Evolutionary conservation across 2,113 vertebrate genomes (phyloP).

Genomic region (Rhabdornis inornatus): DNA sequence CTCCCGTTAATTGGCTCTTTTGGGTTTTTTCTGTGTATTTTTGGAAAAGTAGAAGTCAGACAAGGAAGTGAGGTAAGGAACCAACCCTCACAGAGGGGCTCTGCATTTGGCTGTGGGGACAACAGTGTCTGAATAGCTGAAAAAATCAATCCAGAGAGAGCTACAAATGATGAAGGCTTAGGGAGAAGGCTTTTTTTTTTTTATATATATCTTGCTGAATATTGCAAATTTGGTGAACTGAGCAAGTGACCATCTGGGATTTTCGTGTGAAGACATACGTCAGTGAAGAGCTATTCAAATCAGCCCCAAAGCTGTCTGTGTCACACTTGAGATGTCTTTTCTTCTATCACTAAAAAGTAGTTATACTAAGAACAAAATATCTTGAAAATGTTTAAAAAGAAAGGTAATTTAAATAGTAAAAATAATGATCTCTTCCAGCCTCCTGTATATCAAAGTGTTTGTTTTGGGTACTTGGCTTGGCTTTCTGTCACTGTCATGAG

Average conservation of each 20-base stretch:
- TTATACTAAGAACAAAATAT: not conserved
- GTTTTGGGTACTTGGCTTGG: not conserved
- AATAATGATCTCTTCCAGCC: not conserved
- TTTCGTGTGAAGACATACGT: not conserved
- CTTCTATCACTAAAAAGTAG: not conserved
- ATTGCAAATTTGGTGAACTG: not conserved
- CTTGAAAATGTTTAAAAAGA: not conserved
- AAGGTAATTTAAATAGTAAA: not conserved
- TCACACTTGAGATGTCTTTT: not conserved
- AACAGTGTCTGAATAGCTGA: not conserved
- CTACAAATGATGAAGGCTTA: not conserved
- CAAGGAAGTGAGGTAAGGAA: not conserved
- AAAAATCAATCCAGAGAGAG: not conserved
- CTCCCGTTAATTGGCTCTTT: not conserved
- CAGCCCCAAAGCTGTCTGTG: not conserved
- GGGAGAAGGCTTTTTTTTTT: too few relatives aligned
- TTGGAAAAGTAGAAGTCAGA: not conserved
- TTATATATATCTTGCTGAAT: not conserved
- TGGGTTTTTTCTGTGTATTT: not conserved
- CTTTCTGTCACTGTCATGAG: not conserved
- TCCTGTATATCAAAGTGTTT: conserved; percentile 10
- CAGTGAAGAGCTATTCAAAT: not conserved
- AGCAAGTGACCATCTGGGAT: not conserved
- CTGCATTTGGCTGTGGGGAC: not conserved
- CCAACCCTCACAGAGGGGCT: not conserved